Conservation (phyloP, 2,888 invertebrate genomes). For the Luffia ferchaultella region DNA sequence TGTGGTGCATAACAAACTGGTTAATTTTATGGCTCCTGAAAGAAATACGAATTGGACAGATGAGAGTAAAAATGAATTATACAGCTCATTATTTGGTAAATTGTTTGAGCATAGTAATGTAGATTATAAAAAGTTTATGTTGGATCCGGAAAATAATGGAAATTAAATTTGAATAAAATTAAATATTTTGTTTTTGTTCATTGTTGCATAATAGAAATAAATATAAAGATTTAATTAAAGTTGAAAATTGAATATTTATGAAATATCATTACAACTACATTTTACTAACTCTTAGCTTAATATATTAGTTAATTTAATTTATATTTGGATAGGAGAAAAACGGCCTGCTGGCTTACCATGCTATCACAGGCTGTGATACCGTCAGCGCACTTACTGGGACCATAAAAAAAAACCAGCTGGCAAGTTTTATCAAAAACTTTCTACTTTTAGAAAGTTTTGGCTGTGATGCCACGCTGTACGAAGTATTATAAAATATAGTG, state of each 20-base stretch:
- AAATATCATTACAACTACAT: no score
- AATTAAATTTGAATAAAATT: conserved; percentile 27
- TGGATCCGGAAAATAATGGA: conserved; percentile 37
- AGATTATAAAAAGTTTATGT: conserved; percentile 29
- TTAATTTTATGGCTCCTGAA: conserved; percentile 91
- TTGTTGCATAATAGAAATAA: no score
- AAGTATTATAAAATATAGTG: background rate
- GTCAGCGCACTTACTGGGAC: background rate
- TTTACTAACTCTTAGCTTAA: no score
- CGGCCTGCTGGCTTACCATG: no score
- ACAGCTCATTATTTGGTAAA: conserved; percentile 82
- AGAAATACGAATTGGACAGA: conserved; percentile 74
- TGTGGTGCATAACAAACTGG: conserved; percentile 83
- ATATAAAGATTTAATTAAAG: no score
- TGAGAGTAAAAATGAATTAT: conserved; percentile 81
- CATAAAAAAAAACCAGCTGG: background rate
- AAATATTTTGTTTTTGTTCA: conserved; percentile 7
- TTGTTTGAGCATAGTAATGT: conserved; percentile 53
- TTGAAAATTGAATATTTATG: no score
- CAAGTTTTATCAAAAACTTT: background rate
- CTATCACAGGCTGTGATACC: no score
- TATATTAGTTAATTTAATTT: no score
- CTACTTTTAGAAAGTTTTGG: background rate
- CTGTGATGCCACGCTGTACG: background rate
- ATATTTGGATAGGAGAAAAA: no score